Conservation (phyloP, 2,797 vertebrate species). For the Loriculus beryllinus region DNA sequence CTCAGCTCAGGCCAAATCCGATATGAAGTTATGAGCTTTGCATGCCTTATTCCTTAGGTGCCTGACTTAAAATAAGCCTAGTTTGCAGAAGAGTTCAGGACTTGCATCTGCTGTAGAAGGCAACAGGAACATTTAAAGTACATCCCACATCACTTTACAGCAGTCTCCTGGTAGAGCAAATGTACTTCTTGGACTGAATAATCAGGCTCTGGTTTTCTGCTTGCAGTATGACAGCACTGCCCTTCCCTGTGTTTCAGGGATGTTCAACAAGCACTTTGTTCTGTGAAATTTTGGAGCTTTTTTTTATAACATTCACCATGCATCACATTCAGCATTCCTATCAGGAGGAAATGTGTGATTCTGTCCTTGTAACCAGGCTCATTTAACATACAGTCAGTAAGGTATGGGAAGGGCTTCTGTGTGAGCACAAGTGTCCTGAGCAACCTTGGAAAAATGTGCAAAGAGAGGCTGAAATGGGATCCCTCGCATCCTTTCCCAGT, state of each 20-base stretch:
- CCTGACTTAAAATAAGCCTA: not conserved
- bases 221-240: not conserved
- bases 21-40: fast-evolving
- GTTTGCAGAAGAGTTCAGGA: not conserved
- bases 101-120: not conserved
- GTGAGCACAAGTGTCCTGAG: not conserved
- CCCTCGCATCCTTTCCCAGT: not conserved
- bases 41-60: not conserved
- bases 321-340: not conserved
- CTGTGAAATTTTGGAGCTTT: not conserved
- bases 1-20: not conserved
- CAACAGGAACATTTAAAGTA: not conserved
- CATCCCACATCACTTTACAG: not conserved
- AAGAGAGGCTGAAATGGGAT: not conserved
- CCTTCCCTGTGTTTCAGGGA: not conserved
- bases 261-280: not conserved
- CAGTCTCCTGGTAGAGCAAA: not conserved
- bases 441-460: not conserved
- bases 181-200: not conserved
- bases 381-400: not conserved
- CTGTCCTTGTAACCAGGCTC: not conserved
- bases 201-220: not conserved
- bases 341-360: not conserved
- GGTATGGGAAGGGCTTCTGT: not conserved
- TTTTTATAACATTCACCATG: not conserved